Base-by-base conservation (phyloP, 2,113 vertebrate species). In the Rutilus rutilus region DNA sequence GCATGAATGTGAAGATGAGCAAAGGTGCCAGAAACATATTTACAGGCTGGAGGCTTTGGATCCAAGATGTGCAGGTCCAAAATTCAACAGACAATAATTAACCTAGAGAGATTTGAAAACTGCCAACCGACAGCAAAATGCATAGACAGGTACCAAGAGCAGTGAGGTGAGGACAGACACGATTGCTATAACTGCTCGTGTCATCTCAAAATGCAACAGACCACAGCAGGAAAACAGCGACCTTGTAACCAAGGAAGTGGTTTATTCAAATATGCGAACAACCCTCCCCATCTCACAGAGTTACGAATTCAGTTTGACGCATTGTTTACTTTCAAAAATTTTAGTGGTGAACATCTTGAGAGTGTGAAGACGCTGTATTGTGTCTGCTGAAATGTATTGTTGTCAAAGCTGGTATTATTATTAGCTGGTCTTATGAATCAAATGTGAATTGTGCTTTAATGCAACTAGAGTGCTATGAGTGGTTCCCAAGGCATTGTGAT, bases 221-320 rank as follows among this genome's bases (percentile, higher is more conserved):
- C 78, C 67, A 36, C 27, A 23, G 57, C 83, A 89, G 88, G 86
- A 87, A 89, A 83, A 67, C 73, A 54, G 39, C 59, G 54, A 73
- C 47, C 82, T 23, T 86, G 69, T 39, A 85, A 75, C 83, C 81
- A 91, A 92, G 93, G 94, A 94, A 93, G 93, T 93, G 93, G 93
- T 92, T 92, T 92, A 73, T 25, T 89, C 74, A 84, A 36, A 82
- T 82, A 17, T 25, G 62, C 52, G 69, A 85, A 67, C 25, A 82
- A 78, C 17, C 39, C 79, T 76, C 47, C 2, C 57, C 62, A 47
- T 59, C 25, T 67, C 42, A 64, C 67, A 59, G 27, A 75, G 45
- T 23, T 78, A 39, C 42, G 2, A 3, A 23, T 47, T 67, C 14
- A 75, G 64, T 45, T 23, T 36, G 14, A 79, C n/a, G 39, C 7